Evolutionary conservation across 2,113 vertebrate genomes (phyloP).

Genomic region (Rhadina sibilatrix): DNA sequence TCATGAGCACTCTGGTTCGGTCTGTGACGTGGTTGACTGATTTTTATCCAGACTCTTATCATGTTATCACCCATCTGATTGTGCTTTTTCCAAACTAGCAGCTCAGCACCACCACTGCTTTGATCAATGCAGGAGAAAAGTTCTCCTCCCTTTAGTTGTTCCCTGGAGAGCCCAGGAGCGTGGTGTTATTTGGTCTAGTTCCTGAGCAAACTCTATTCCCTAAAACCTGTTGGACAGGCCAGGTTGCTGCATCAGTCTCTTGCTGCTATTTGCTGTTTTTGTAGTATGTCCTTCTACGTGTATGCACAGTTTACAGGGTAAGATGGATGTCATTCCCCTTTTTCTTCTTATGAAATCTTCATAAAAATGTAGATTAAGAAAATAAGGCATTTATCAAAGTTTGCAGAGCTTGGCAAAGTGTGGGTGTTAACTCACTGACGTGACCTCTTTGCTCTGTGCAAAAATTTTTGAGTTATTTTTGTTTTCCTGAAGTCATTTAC

Average conservation of each 20-base stretch:
- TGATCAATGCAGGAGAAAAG: neutral
- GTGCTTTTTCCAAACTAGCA: neutral
- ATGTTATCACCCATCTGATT: neutral
- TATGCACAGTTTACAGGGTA: neutral
- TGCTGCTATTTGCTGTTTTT: neutral
- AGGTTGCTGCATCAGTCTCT: neutral
- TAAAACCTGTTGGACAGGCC: neutral
- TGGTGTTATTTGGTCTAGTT: neutral
- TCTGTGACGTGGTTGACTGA: fast-evolving
- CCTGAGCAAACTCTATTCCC: neutral
- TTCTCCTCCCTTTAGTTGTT: neutral
- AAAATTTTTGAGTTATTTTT: neutral
- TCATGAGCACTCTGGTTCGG: neutral
- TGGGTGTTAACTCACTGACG: neutral
- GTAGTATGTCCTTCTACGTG: neutral
- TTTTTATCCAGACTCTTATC: neutral
- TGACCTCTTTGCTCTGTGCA: neutral
- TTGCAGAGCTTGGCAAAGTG: neutral
- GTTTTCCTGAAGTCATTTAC: neutral
- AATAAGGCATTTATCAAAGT: neutral
- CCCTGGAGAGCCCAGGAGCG: neutral
- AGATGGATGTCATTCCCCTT: neutral
- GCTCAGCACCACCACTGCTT: neutral
- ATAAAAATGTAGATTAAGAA: neutral
- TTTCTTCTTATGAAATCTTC: neutral